These are phyloP conservation scores for Leucophenga varia DNA, from an alignment of 1,140 invertebrate species.

Conservation along the genomic window DNA sequence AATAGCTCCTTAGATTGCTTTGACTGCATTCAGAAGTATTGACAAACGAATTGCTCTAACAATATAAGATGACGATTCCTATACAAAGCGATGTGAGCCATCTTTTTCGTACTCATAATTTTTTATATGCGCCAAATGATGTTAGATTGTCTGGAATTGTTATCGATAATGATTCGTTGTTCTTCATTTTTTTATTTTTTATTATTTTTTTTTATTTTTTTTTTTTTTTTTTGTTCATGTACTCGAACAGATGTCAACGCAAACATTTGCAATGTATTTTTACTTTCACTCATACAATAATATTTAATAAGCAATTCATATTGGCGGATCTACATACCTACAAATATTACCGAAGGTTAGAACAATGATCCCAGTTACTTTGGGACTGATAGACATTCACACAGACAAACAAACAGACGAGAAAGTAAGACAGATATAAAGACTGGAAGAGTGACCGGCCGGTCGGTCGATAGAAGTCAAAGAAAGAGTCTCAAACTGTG, in stretches of 20 bases:
- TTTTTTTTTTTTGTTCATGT: conserved; percentile 10
- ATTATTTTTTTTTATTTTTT: too few relatives aligned
- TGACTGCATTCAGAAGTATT: too few relatives aligned
- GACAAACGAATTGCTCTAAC: too few relatives aligned
- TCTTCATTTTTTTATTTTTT: too few relatives aligned
- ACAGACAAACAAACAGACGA: conserved; percentile 5
- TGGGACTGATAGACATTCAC: too few relatives aligned
- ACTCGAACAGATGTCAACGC: conserved; percentile 48
- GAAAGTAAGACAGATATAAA: conserved; percentile 2
- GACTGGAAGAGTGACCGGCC: background rate
- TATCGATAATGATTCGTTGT: too few relatives aligned
- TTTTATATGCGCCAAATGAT: conserved; percentile 16
- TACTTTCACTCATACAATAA: conserved; percentile 42
- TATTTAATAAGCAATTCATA: conserved; percentile 50
- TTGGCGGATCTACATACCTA: too few relatives aligned
- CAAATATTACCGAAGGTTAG: too few relatives aligned
- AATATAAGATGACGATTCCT: too few relatives aligned
- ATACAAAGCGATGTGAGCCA: too few relatives aligned
- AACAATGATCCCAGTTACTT: too few relatives aligned
- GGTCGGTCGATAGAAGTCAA: background rate
- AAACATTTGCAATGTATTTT: conserved; percentile 27
- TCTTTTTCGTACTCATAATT: conserved; percentile 36
- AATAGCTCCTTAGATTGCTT: conserved; percentile 22
- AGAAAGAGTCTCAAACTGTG: conserved; percentile 6
- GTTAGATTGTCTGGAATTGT: conserved; percentile 10